These are phyloP conservation scores for Folsomia manolachei DNA, from an alignment of 2,888 invertebrate genomes.

Conservation along the genomic window DNA sequence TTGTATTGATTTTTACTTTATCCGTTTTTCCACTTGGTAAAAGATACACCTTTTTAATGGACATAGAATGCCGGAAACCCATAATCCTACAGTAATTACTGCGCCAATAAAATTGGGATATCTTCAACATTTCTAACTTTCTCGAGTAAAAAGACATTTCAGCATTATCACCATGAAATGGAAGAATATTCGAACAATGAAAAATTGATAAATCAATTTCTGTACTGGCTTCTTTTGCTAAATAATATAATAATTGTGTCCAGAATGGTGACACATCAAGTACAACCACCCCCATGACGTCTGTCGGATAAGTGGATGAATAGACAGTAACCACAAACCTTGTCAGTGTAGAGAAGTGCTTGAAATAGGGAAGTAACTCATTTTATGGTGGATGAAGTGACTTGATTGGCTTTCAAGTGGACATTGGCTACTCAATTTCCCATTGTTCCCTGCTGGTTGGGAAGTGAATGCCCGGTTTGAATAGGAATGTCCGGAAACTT, in stretches of 20 bases:
- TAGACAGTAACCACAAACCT: not conserved
- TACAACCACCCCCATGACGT: not conserved
- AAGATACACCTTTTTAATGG: not conserved
- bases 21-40: not conserved
- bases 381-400: too few relatives aligned
- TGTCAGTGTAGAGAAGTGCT: too few relatives aligned
- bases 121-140: too few relatives aligned
- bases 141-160: too few relatives aligned
- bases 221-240: not conserved
- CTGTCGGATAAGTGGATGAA: not conserved
- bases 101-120: too few relatives aligned
- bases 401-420: not conserved
- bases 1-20: not conserved
- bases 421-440: constrained; percentile 5
- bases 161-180: too few relatives aligned
- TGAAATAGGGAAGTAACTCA: too few relatives aligned
- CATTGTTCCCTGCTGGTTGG: not conserved
- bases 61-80: not conserved
- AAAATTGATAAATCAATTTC: not conserved
- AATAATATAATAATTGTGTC: not conserved
- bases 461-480: too few relatives aligned
- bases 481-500: not conserved
- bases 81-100: too few relatives aligned
- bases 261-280: not conserved
- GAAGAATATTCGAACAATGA: not conserved